Percentiles rank a stretch among this genome's conserved stretches.
These are phyloP conservation scores for Phlogophora meticulosa DNA, from an alignment of 2,888 invertebrate genomes.

Conservation along the genomic window DNA sequence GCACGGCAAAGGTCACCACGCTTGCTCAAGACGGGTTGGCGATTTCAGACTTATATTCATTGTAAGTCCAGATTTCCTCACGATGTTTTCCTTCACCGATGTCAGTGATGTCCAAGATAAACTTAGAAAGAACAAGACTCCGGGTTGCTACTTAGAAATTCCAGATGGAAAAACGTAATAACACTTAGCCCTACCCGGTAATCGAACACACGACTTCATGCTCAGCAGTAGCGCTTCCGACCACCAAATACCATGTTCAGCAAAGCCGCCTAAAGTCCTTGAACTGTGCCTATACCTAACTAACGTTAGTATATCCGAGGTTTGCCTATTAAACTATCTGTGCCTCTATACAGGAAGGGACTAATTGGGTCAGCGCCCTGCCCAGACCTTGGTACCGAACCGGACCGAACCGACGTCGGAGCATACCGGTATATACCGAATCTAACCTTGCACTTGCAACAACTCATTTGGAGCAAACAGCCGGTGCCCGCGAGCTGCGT, in stretches of 20 bases:
- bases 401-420: conserved; percentile 17
- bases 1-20: no score
- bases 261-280: conserved; percentile 1
- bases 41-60: no score
- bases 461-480: conserved; percentile 39
- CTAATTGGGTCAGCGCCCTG: conserved; percentile 51
- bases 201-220: no score
- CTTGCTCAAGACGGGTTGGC: no score
- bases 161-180: no score
- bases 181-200: no score
- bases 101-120: no score
- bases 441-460: conserved; percentile 57
- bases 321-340: conserved; percentile 1
- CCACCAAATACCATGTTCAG: not conserved
- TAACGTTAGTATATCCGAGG: not conserved
- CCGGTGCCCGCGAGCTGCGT: conserved; percentile 33
- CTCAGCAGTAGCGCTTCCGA: no score
- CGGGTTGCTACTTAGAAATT: no score
- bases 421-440: conserved; percentile 40
- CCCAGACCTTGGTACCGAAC: conserved; percentile 16
- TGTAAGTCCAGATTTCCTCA: no score
- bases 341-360: conserved; percentile 16
- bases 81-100: no score
- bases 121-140: no score
- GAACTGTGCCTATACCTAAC: not conserved